These are phyloP conservation scores for Oreochromis grahami DNA, from an alignment of 2,797 vertebrate species.

Conservation along the genomic window DNA sequence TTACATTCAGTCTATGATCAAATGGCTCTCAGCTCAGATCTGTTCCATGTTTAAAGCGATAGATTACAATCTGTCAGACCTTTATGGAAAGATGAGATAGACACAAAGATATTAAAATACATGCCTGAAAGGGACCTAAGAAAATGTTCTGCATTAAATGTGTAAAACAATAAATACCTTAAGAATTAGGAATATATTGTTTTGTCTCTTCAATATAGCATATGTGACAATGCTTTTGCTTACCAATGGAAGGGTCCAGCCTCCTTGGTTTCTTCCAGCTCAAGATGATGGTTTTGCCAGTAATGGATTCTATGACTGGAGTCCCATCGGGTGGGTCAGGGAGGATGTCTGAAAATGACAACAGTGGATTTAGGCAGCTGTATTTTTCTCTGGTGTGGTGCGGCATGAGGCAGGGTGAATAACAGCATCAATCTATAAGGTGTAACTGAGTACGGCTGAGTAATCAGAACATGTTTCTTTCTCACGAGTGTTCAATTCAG, in stretches of 20 bases:
- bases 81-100: neutral
- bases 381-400: neutral
- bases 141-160: neutral
- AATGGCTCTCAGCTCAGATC: neutral
- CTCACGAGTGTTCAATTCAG: neutral
- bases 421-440: neutral
- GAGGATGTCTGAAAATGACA: constrained; percentile 82
- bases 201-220: neutral
- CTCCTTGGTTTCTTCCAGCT: constrained; percentile 91
- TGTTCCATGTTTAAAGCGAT: accelerated
- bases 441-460: neutral
- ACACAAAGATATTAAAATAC: neutral
- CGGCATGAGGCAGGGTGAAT: neutral
- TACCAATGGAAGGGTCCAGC: constrained; percentile 93
- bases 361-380: neutral
- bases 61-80: neutral
- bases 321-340: constrained; percentile 91
- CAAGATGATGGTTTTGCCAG: constrained; percentile 86
- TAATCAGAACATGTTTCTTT: neutral
- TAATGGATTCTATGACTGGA: constrained; percentile 84
- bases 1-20: neutral
- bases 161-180: neutral
- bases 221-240: neutral
- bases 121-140: neutral
- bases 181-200: neutral